A percentile compares a stretch with the other conserved stretches of the same genome.
Evolutionary conservation across 2,113 vertebrate genomes (phyloP).

Genomic region (Corythaeola cristata): DNA sequence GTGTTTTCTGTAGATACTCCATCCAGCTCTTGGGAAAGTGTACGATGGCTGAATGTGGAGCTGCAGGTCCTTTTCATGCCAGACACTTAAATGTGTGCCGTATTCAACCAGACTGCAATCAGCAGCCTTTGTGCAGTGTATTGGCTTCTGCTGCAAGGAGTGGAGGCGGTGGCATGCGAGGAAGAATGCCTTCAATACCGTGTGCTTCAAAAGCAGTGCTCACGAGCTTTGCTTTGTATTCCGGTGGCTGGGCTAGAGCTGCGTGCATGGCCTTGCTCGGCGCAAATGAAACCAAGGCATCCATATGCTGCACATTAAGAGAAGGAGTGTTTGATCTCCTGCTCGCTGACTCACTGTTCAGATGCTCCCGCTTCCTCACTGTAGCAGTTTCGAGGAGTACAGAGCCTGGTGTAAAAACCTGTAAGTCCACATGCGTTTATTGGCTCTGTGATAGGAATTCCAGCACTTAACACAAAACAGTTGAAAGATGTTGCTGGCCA

Average conservation of each 20-base stretch:
- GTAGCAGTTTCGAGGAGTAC: background rate
- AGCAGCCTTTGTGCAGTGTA: background rate
- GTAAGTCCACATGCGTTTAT: background rate
- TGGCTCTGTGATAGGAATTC: background rate
- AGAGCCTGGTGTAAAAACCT: background rate
- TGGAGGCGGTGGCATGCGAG: background rate
- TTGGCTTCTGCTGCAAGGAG: background rate
- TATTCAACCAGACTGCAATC: background rate
- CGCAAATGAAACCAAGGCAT: constrained; percentile 52
- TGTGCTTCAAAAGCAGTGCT: background rate
- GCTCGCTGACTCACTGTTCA: background rate
- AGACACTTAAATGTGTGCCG: background rate
- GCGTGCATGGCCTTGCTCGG: background rate
- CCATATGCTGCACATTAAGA: constrained; percentile 40
- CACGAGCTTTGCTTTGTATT: rapidly evolving
- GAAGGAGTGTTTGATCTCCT: constrained; percentile 14
- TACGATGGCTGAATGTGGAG: background rate
- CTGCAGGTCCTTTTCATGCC: background rate
- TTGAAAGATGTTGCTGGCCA: background rate
- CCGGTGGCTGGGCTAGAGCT: background rate
- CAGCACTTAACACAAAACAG: background rate
- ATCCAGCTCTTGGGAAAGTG: background rate
- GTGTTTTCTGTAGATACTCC: background rate
- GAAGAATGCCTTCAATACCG: background rate
- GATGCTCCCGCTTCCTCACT: background rate